These are phyloP conservation scores for Drosophila nr. fundita DNA, from an alignment of 2,888 invertebrate species.

Conservation along the genomic window DNA sequence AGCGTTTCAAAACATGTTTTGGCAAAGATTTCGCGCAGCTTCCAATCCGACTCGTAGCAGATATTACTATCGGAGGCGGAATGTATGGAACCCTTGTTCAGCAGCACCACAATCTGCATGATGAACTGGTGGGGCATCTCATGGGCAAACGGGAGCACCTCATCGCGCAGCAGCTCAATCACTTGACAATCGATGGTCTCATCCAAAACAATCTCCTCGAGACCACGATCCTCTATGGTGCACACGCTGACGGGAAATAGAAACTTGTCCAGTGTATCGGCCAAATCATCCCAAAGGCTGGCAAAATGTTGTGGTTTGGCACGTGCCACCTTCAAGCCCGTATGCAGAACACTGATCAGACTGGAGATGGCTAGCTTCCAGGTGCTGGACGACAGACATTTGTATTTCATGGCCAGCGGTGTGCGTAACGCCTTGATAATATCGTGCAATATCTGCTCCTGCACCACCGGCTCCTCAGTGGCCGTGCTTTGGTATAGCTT, in stretches of 20 bases:
- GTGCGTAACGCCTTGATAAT: slow-evolving; percentile 89
- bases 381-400: slow-evolving; percentile 91
- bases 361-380: slow-evolving; percentile 94
- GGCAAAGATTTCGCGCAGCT: slow-evolving; percentile 97
- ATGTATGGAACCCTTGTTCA: slow-evolving; percentile 94
- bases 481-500: slow-evolving; percentile 91
- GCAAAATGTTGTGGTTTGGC: slow-evolving; percentile 90
- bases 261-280: slow-evolving; percentile 94
- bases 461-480: slow-evolving; percentile 89
- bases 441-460: slow-evolving; percentile 89
- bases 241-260: slow-evolving; percentile 91
- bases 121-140: slow-evolving; percentile 93
- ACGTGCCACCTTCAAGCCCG: slow-evolving; percentile 94
- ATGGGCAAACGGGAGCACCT: slow-evolving; percentile 92
- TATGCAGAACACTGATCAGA: slow-evolving; percentile 91
- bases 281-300: slow-evolving; percentile 94
- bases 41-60: slow-evolving; percentile 91
- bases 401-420: slow-evolving; percentile 92
- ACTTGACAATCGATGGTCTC: slow-evolving; percentile 94
- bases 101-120: slow-evolving; percentile 91
- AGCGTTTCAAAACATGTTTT: slow-evolving; percentile 98
- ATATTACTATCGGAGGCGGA: slow-evolving; percentile 89
- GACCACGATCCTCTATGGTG: slow-evolving; percentile 86
- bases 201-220: slow-evolving; percentile 88
- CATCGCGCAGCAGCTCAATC: slow-evolving; percentile 92